A percentile compares a stretch with the other conserved stretches of the same genome.
Evolutionary conservation across 2,797 vertebrate species (phyloP).

Genomic region (Macrochelys suwanniensis): DNA sequence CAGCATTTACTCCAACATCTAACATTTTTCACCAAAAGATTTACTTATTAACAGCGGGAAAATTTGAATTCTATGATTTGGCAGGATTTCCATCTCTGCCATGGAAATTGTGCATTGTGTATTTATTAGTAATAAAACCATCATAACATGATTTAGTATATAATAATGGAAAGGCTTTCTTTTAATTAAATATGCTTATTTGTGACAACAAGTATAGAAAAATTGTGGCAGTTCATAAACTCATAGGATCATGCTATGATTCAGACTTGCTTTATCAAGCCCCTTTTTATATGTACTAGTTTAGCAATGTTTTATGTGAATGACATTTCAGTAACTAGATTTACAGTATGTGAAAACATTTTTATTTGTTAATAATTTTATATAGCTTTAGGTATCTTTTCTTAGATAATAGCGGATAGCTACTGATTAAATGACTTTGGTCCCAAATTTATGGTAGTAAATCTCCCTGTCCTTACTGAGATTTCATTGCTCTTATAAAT

Average conservation of each 20-base stretch:
- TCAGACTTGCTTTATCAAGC: background rate
- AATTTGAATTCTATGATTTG: background rate
- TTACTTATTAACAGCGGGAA: background rate
- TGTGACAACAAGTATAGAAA: background rate
- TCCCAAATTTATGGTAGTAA: background rate
- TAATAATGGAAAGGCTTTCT: background rate
- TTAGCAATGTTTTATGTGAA: background rate
- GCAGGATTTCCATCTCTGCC: background rate
- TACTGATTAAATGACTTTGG: background rate
- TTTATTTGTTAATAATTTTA: background rate
- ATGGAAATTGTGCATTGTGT: background rate
- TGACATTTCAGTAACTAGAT: background rate
- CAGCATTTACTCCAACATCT: background rate
- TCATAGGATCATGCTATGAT: background rate
- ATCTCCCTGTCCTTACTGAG: background rate
- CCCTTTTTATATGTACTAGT: background rate
- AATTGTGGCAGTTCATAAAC: background rate
- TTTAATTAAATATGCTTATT: background rate
- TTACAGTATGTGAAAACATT: fast-evolving
- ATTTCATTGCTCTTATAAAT: background rate
- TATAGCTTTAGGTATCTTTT: background rate
- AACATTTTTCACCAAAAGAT: background rate
- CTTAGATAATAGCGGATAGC: background rate
- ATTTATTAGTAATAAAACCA: background rate
- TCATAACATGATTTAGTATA: background rate